phyloP scores from a whole-genome alignment of 1,140 invertebrate species.

The Drosophila fuyamai region DNA sequence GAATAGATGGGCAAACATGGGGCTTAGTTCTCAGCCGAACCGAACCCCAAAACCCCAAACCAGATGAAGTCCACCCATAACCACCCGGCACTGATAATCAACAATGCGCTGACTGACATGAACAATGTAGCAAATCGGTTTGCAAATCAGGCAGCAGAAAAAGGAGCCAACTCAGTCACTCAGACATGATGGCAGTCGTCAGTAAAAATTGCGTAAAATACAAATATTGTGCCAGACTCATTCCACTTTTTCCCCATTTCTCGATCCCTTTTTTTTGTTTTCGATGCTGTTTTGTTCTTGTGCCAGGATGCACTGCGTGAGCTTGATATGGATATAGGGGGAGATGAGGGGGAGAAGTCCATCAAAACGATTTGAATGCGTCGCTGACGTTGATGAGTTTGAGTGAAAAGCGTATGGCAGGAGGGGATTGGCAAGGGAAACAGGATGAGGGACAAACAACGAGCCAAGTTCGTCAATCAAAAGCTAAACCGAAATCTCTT shows the following conservation, averaged over 20 bases:
- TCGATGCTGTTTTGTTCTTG: constrained; percentile 56
- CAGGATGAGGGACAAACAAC: constrained; percentile 54
- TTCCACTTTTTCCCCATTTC: constrained; percentile 34
- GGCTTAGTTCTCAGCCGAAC: constrained; percentile 24
- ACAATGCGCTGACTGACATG: constrained; percentile 76
- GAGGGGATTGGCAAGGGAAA: neutral
- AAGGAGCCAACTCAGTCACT: constrained; percentile 48
- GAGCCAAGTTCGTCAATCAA: constrained; percentile 80
- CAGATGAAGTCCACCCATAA: constrained; percentile 2
- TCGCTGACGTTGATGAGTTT: constrained; percentile 84
- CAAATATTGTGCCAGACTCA: constrained; percentile 78
- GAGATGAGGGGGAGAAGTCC: constrained; percentile 50
- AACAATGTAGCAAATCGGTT: constrained; percentile 77
- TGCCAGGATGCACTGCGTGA: constrained; percentile 62
- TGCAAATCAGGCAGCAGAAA: constrained; percentile 67
- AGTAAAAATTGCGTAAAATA: constrained; percentile 83
- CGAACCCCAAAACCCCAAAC: neutral
- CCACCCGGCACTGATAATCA: constrained; percentile 58
- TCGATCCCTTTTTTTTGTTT: constrained; percentile 32
- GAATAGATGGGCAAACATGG: constrained; percentile 60
- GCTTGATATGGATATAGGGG: constrained; percentile 15
- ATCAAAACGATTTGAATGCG: constrained; percentile 84
- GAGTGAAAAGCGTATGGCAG: constrained; percentile 69
- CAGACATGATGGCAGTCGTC: constrained; percentile 51
- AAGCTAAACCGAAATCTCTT: constrained; percentile 81